phyloP scores from a whole-genome alignment of 23 tunicate species.

The Ciona savignyi region DNA sequence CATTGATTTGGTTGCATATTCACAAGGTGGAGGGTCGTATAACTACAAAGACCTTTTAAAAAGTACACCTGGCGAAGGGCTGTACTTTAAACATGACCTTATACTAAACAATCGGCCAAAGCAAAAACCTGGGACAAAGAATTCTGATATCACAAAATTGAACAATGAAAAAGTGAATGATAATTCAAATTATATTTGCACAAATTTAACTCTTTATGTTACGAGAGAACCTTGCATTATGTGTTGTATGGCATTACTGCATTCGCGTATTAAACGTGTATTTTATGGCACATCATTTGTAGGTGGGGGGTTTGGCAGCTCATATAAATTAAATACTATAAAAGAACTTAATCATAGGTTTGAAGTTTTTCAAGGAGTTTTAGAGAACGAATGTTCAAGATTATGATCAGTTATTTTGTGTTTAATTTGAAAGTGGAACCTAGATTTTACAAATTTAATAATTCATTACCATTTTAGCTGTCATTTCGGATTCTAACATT shows the following conservation, averaged over 20 bases:
- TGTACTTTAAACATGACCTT: conserved; percentile 12
- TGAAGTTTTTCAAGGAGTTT: conserved; percentile 60
- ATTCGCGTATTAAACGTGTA: conserved; percentile 65
- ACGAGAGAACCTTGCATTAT: conserved; percentile 82
- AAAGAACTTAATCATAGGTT: conserved; percentile 65
- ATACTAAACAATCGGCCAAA: not conserved
- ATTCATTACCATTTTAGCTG: conserved; percentile 30
- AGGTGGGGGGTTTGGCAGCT: conserved; percentile 72
- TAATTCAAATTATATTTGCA: conserved; percentile 49
- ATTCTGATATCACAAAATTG: not conserved
- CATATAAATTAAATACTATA: conserved; percentile 65
- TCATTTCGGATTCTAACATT: conserved; percentile 80
- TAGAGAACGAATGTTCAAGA: conserved; percentile 17
- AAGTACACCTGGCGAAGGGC: not conserved
- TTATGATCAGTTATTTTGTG: too few species aligned
- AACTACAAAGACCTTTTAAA: conserved; percentile 13
- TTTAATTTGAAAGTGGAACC: too few species aligned
- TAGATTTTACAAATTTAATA: not conserved
- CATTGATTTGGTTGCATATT: conserved; percentile 62
- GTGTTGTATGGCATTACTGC: conserved; percentile 92
- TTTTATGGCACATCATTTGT: conserved; percentile 24
- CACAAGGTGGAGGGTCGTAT: conserved; percentile 77
- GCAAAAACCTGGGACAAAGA: not conserved
- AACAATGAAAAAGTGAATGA: not conserved
- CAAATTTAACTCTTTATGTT: conserved; percentile 48